These are phyloP conservation scores for Limonius californicus DNA, from an alignment of 1,140 invertebrate genomes.

Conservation along the genomic window DNA sequence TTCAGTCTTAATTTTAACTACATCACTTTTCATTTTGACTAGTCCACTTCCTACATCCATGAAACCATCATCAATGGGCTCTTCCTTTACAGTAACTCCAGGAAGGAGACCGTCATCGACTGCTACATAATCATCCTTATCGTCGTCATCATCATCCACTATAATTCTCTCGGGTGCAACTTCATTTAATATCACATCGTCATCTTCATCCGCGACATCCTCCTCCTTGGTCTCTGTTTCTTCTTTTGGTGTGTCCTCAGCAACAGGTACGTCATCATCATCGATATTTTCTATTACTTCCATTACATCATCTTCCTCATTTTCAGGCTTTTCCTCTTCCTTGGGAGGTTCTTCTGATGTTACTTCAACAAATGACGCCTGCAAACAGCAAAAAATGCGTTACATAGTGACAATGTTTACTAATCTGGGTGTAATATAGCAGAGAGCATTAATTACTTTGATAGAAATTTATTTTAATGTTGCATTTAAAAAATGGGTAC, in stretches of 20 bases:
- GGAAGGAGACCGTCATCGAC: conserved; percentile 14
- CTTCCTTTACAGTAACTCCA: conserved; percentile 19
- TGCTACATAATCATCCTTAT: conserved; percentile 48
- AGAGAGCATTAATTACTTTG: too few relatives aligned
- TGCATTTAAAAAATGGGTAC: too few relatives aligned
- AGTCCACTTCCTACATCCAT: conserved; percentile 42
- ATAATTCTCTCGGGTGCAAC: conserved; percentile 51
- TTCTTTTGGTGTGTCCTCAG: not conserved
- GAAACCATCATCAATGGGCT: conserved; percentile 46
- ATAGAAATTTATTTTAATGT: too few relatives aligned
- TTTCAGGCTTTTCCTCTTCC: conserved; percentile 30
- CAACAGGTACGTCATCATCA: conserved; percentile 41
- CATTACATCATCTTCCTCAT: conserved; percentile 37
- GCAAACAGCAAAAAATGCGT: conserved; percentile 9
- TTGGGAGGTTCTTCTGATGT: conserved; percentile 37
- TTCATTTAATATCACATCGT: conserved; percentile 57
- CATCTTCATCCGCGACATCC: conserved; percentile 37
- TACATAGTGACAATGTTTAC: not conserved
- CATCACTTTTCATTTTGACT: conserved; percentile 40
- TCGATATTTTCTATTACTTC: conserved; percentile 48
- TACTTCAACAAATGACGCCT: conserved; percentile 39
- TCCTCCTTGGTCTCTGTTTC: conserved; percentile 34
- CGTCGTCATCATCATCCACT: conserved; percentile 51
- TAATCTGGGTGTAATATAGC: too few relatives aligned
- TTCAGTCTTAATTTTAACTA: conserved; percentile 56